Evolutionary conservation across 1,140 invertebrate genomes (phyloP).

Genomic region (Papilio helenus): DNA sequence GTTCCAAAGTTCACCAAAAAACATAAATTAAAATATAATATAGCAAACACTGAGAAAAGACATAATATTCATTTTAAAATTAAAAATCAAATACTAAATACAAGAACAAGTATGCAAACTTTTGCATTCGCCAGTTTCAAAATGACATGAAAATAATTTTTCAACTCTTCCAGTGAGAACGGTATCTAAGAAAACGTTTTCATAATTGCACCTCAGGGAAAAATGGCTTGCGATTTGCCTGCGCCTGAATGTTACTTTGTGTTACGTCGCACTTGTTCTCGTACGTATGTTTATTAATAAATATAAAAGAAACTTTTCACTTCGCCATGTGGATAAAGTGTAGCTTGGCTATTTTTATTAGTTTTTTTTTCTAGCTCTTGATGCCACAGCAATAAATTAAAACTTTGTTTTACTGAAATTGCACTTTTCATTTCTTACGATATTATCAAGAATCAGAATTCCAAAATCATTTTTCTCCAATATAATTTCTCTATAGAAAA

Average conservation of each 20-base stretch:
- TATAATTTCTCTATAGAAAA: neutral
- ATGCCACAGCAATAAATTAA: neutral
- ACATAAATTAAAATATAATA: neutral
- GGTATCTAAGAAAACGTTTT: slow-evolving; percentile 27
- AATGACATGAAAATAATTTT: slow-evolving; percentile 18
- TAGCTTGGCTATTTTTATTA: neutral
- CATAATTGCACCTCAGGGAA: slow-evolving; percentile 24
- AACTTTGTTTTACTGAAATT: neutral
- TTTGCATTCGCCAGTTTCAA: neutral
- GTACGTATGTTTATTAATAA: slow-evolving; percentile 3
- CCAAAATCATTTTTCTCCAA: neutral
- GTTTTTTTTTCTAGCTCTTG: neutral
- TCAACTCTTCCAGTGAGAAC: slow-evolving; percentile 21
- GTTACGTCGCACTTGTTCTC: slow-evolving; percentile 2
- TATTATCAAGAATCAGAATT: neutral
- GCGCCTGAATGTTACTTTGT: slow-evolving; percentile 19
- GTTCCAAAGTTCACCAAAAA: too few species aligned
- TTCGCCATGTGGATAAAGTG: neutral
- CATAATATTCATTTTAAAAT: neutral
- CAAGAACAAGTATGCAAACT: neutral
- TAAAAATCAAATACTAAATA: neutral
- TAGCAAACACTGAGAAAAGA: neutral
- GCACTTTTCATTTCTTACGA: neutral
- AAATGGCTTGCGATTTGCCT: slow-evolving; percentile 22
- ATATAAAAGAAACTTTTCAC: slow-evolving; percentile 6